phyloP scores from a whole-genome alignment of 2,113 vertebrate species.

The Dromaius novaehollandiae region DNA sequence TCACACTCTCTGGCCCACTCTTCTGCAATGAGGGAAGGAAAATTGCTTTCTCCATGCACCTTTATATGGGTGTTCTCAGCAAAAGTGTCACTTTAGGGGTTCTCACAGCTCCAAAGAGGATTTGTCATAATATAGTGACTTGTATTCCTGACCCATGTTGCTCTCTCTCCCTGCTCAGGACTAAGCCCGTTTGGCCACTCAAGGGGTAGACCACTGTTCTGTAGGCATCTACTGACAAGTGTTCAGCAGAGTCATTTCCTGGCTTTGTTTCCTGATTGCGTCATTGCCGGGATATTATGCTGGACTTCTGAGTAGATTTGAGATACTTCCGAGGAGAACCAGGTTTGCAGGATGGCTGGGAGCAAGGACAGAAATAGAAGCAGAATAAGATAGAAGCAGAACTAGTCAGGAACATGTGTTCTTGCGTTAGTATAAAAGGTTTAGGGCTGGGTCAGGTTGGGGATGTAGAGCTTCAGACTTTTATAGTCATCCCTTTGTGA shows the following conservation, averaged over 20 bases:
- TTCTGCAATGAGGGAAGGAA: neutral
- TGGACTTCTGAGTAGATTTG: neutral
- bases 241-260: neutral
- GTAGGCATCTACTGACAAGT: neutral
- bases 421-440: accelerated
- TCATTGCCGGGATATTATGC: neutral
- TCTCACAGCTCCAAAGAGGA: neutral
- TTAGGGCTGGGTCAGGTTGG: neutral
- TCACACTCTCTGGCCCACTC: accelerated
- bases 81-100: neutral
- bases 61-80: neutral
- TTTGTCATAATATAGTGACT: accelerated
- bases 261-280: neutral
- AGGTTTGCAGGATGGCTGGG: neutral
- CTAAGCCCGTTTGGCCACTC: neutral
- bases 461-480: neutral
- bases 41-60: neutral
- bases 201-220: neutral
- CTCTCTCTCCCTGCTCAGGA: neutral
- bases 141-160: neutral
- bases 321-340: neutral
- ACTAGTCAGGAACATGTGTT: neutral
- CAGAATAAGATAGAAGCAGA: neutral
- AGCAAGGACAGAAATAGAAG: neutral
- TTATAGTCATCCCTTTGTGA: neutral